These are phyloP conservation scores for Drosophila helvetica DNA, from an alignment of 2,888 invertebrate genomes.

Conservation along the genomic window DNA sequence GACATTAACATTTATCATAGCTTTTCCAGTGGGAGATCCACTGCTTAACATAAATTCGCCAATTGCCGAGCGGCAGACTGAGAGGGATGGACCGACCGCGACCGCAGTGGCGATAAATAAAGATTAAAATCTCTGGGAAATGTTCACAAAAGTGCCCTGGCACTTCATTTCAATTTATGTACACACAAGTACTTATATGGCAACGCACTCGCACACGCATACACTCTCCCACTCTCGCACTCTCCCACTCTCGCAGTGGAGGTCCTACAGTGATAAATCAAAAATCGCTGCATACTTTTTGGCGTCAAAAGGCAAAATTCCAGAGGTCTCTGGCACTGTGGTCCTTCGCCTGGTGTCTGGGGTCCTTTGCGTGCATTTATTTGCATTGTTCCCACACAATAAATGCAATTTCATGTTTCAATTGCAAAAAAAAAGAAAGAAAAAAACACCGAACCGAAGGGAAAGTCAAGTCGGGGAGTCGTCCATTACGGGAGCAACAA, in stretches of 20 bases:
- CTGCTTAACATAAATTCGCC: slow-evolving; percentile 57
- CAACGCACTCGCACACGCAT: not conserved
- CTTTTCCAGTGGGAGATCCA: slow-evolving; percentile 7
- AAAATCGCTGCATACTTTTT: slow-evolving; percentile 72
- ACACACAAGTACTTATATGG: slow-evolving; percentile 53
- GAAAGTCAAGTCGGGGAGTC: slow-evolving; percentile 38
- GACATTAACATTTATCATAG: slow-evolving; percentile 63
- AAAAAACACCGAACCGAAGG: not conserved
- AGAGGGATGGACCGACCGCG: slow-evolving; percentile 1
- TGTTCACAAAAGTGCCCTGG: slow-evolving; percentile 71
- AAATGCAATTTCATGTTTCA: slow-evolving; percentile 59
- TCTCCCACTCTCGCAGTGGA: not conserved
- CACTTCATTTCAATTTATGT: slow-evolving; percentile 77
- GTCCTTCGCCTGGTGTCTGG: slow-evolving; percentile 2
- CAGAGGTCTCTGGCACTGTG: slow-evolving; percentile 13
- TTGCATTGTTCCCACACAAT: slow-evolving; percentile 54
- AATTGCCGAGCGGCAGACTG: slow-evolving; percentile 29
- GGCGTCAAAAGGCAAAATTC: slow-evolving; percentile 38
- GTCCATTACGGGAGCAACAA: slow-evolving; percentile 15
- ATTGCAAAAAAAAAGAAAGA: slow-evolving; percentile 42
- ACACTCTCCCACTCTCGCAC: not conserved
- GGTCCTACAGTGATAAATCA: slow-evolving; percentile 60
- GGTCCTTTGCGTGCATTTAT: slow-evolving; percentile 35
- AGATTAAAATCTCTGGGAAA: slow-evolving; percentile 75
- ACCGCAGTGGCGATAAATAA: slow-evolving; percentile 67